Conservation (phyloP, 2,888 invertebrate species). For the Druceiella hillmani region DNA sequence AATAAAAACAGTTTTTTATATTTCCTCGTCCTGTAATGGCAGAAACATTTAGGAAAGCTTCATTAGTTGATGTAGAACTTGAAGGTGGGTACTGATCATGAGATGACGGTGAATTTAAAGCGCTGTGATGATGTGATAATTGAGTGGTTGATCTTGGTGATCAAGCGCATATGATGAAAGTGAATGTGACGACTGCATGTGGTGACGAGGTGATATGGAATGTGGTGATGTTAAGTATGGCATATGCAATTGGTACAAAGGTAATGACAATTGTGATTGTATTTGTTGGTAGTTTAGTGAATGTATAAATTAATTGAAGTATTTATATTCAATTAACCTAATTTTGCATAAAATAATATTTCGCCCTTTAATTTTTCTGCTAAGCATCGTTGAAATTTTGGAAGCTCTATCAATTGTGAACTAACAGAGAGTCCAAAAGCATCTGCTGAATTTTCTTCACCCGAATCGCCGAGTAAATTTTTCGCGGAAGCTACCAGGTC, state of each 20-base stretch:
- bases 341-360: not conserved
- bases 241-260: not conserved
- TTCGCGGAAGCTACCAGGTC: constrained; percentile 11
- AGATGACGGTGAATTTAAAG: no score
- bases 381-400: not conserved
- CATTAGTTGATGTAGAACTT: no score
- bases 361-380: not conserved
- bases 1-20: no score
- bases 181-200: not conserved
- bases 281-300: not conserved
- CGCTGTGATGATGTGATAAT: not conserved
- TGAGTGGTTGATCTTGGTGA: no score
- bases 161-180: no score
- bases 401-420: not conserved
- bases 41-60: not conserved
- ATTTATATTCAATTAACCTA: not conserved
- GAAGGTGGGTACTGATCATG: no score
- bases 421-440: not conserved
- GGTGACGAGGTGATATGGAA: not conserved
- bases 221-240: not conserved
- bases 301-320: not conserved
- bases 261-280: not conserved
- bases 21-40: not conserved
- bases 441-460: not conserved
- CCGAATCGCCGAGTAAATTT: not conserved